Evolutionary conservation across 2,113 vertebrate genomes (phyloP).

Genomic region (Procapra przewalskii): DNA sequence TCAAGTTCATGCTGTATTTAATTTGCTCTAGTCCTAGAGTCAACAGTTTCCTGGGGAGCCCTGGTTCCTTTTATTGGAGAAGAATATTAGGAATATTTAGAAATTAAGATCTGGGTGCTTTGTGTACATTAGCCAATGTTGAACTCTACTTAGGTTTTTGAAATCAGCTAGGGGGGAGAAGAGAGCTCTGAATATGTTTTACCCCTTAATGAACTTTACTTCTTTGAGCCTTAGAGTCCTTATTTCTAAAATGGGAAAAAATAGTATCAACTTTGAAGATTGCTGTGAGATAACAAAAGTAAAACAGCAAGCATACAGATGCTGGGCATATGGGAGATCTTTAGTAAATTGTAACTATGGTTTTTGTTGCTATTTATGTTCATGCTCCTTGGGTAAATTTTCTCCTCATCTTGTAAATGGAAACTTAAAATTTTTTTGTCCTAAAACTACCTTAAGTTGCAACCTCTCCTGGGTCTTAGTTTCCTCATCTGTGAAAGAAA

Average conservation of each 20-base stretch:
- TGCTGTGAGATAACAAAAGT: background rate
- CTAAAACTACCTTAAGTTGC: constrained; percentile 35
- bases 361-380: constrained; percentile 42
- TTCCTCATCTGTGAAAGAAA: constrained; percentile 62
- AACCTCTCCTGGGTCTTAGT: constrained; percentile 55
- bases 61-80: constrained; percentile 8
- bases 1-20: constrained; percentile 35
- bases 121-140: background rate
- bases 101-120: constrained; percentile 1
- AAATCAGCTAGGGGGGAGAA: background rate
- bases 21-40: background rate
- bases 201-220: background rate
- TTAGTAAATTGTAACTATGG: background rate
- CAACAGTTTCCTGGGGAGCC: background rate
- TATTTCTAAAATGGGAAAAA: constrained; percentile 21
- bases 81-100: background rate
- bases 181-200: background rate
- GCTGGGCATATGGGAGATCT: background rate
- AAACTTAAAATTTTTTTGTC: background rate
- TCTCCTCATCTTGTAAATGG: background rate
- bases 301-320: background rate
- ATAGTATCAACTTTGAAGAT: background rate
- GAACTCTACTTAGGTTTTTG: background rate
- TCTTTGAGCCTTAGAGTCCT: background rate
- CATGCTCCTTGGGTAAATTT: constrained; percentile 16